Evolutionary conservation across 2,888 invertebrate genomes (phyloP).

Genomic region (Lasioglossum pauxillum): DNA sequence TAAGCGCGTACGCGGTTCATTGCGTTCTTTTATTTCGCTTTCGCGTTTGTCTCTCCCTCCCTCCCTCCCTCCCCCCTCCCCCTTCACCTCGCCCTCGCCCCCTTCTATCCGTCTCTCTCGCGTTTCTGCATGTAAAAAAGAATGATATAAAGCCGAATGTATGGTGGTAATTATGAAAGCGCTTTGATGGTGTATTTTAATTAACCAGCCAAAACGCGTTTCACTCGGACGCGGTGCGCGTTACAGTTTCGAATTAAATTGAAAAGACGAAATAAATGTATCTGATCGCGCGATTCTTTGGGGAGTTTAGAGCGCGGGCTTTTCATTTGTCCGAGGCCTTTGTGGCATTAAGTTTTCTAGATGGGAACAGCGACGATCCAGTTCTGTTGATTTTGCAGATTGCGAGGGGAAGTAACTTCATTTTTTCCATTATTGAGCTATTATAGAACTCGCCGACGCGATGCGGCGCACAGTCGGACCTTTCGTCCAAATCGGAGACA

Average conservation of each 20-base stretch:
- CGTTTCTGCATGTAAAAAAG: background rate
- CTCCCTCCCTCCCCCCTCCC: too few relatives aligned
- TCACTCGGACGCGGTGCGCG: background rate
- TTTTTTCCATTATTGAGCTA: too few relatives aligned
- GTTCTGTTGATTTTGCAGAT: background rate
- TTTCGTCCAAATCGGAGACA: too few relatives aligned
- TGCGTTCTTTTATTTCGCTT: conserved; percentile 10
- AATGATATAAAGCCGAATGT: background rate
- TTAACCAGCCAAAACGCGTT: background rate
- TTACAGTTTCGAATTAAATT: background rate
- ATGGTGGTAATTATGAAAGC: conserved; percentile 1
- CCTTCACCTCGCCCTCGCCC: background rate
- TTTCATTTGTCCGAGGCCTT: background rate
- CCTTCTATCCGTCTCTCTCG: background rate
- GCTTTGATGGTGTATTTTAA: background rate
- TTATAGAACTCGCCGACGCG: too few relatives aligned
- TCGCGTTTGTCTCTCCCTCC: background rate
- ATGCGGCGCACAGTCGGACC: too few relatives aligned
- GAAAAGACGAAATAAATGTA: background rate
- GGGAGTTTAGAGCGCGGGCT: background rate
- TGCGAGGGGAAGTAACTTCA: background rate
- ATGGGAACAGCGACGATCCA: background rate
- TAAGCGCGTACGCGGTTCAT: conserved; percentile 24
- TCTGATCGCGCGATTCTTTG: background rate
- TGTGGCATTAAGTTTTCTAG: background rate